Percentiles rank a stretch among this genome's conserved stretches.
Evolutionary conservation across 2,797 vertebrate genomes (phyloP).

Genomic region (Muscicapa striata): DNA sequence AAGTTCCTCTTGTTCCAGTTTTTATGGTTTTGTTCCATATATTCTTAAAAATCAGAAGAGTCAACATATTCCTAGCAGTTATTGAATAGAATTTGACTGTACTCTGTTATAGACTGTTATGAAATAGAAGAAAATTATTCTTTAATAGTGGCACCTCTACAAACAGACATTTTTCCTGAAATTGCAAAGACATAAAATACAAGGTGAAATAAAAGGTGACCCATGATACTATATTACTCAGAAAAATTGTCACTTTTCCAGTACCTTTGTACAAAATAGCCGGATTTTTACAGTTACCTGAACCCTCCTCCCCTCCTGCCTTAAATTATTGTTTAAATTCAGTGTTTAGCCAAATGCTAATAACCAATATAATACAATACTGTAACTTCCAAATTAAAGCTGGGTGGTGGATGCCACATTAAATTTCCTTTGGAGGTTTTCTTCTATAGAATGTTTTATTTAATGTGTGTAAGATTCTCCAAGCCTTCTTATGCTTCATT

Average conservation of each 20-base stretch:
- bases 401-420: neutral
- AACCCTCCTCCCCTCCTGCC: accelerated
- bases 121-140: neutral
- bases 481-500: neutral
- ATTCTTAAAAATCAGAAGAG: neutral
- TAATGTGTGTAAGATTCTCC: neutral
- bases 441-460: neutral
- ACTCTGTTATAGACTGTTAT: neutral
- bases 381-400: neutral
- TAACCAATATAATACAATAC: neutral
- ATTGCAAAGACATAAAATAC: neutral
- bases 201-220: neutral
- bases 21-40: neutral
- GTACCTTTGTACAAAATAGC: neutral
- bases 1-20: neutral
- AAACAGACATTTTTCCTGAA: neutral
- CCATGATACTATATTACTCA: neutral
- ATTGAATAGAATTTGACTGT: neutral
- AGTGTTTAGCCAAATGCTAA: neutral
- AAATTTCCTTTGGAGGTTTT: neutral
- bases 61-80: neutral
- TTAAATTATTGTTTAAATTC: neutral
- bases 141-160: neutral
- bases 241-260: neutral
- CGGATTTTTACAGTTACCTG: neutral